Evolutionary conservation across 1,140 invertebrate species (phyloP).

Genomic region (Drosophila asahinai): DNA sequence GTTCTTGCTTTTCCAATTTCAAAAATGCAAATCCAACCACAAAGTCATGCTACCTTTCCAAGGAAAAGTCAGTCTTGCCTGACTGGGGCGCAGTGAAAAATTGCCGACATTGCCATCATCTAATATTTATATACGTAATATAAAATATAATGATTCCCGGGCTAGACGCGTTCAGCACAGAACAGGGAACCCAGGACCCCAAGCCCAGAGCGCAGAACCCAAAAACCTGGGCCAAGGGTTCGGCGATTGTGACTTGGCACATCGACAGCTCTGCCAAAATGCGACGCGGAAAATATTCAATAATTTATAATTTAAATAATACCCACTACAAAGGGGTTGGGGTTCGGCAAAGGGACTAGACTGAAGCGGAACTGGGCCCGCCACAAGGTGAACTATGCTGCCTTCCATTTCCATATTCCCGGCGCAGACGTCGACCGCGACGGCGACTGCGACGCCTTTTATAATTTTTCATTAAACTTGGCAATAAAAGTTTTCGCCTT

Average conservation of each 20-base stretch:
- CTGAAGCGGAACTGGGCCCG: constrained; percentile 17
- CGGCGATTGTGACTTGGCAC: constrained; percentile 35
- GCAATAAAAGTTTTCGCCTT: constrained; percentile 79
- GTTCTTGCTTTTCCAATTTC: not conserved
- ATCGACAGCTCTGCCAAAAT: constrained; percentile 51
- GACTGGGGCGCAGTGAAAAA: constrained; percentile 54
- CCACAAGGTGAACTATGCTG: constrained; percentile 73
- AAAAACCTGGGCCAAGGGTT: constrained; percentile 31
- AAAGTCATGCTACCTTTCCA: constrained; percentile 12
- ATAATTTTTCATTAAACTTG: constrained; percentile 84
- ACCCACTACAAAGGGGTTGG: constrained; percentile 63
- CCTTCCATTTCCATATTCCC: constrained; percentile 64
- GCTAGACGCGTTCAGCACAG: constrained; percentile 26
- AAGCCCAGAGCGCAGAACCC: not conserved
- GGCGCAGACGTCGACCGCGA: constrained; percentile 21
- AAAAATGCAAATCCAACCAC: not conserved
- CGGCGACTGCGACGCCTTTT: constrained; percentile 67
- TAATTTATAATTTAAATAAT: constrained; percentile 84
- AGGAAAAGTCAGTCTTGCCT: not conserved
- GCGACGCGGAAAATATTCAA: constrained; percentile 76
- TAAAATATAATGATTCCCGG: constrained; percentile 64
- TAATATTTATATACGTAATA: constrained; percentile 69
- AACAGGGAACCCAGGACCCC: not conserved
- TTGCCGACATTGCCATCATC: constrained; percentile 58
- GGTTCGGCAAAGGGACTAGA: constrained; percentile 15